These are phyloP conservation scores for Rhynchophorus ferrugineus DNA, from an alignment of 1,140 invertebrate genomes.

Conservation along the genomic window DNA sequence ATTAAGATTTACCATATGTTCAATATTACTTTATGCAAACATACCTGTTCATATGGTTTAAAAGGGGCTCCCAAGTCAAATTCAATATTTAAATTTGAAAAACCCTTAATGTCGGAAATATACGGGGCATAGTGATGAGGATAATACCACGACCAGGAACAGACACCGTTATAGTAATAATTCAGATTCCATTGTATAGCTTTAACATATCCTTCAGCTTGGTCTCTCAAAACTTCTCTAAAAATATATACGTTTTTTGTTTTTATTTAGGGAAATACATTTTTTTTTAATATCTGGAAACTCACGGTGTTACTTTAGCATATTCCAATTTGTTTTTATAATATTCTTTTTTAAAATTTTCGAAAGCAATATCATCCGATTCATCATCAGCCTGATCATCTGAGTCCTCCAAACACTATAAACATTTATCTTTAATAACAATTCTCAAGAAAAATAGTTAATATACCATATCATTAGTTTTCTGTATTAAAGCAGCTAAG, in stretches of 20 bases:
- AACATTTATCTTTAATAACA: not conserved
- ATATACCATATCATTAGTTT: constrained; percentile 51
- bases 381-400: constrained; percentile 32
- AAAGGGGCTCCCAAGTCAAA: constrained; percentile 87
- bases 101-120: constrained; percentile 85
- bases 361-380: constrained; percentile 56
- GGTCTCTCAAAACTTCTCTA: constrained; percentile 68
- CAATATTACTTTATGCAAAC: not conserved
- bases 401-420: not conserved
- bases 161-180: constrained; percentile 95
- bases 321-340: constrained; percentile 86
- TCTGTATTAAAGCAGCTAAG: constrained; percentile 52
- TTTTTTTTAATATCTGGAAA: constrained; percentile 25
- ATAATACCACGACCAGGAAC: constrained; percentile 97
- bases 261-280: too few relatives aligned
- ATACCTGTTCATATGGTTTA: constrained; percentile 83
- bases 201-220: constrained; percentile 80
- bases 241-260: too few relatives aligned
- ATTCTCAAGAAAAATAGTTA: constrained; percentile 20
- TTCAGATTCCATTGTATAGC: constrained; percentile 95
- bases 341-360: constrained; percentile 81
- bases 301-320: constrained; percentile 60
- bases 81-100: constrained; percentile 61
- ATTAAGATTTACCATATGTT: constrained; percentile 11
- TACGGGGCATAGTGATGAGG: constrained; percentile 95